Evolutionary conservation across 2,888 invertebrate genomes (phyloP).

Genomic region (Buathra laborator): DNA sequence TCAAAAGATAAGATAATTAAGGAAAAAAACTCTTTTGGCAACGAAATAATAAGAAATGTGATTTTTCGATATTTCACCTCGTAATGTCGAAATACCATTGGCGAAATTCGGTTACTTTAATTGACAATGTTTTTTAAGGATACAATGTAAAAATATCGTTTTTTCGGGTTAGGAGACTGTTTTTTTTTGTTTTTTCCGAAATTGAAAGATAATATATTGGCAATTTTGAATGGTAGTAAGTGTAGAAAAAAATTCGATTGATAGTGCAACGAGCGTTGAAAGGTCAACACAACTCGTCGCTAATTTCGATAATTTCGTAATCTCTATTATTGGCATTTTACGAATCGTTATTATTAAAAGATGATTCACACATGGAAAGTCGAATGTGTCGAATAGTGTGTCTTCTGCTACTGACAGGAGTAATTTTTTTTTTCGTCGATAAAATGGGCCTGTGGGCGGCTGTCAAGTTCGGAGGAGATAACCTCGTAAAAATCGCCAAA

Average conservation of each 20-base stretch:
- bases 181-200: too few species aligned
- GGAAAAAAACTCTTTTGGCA: too few species aligned
- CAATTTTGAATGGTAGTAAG: too few species aligned
- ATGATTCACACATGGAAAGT: conserved; percentile 36
- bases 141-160: too few species aligned
- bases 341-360: neutral
- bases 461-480: conserved; percentile 2
- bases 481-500: conserved; percentile 23
- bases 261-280: neutral
- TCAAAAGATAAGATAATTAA: too few species aligned
- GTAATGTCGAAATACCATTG: too few species aligned
- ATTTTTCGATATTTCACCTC: too few species aligned
- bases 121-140: too few species aligned
- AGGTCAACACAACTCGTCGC: neutral
- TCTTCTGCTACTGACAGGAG: conserved; percentile 43
- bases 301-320: neutral
- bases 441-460: conserved; percentile 15
- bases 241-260: neutral
- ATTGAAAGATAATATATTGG: too few species aligned
- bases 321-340: neutral
- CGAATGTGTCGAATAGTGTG: neutral
- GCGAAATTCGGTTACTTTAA: too few species aligned
- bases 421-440: conserved; percentile 35
- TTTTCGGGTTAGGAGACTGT: too few species aligned
- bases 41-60: too few species aligned